Evolutionary conservation across 2,888 invertebrate genomes (phyloP), one percentile per base, ranked within the genome.

Genomic region (Alloscopus bannaensis): DNA sequence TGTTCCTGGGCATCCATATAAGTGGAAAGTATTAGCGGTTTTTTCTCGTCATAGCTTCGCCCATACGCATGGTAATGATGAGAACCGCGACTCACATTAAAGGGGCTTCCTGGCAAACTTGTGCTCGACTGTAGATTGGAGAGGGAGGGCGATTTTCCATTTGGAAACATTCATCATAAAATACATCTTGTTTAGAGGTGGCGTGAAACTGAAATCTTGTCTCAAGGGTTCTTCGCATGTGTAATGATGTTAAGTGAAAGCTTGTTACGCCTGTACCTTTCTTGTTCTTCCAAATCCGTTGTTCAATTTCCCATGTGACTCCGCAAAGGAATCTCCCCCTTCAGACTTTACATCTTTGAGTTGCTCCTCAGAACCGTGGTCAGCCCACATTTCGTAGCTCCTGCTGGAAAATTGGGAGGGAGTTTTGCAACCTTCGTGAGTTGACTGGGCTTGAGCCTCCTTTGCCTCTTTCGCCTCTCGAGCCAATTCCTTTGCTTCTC

Each of bases 91-190:
- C 97, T 93, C 87, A 94, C 91, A 36, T 77, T 95, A 93, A 97
- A 97, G 87, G 98, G 98, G 87, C 98, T 98, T 87, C 97, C 97
- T 87, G 98, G 98, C 88, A 98, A 93, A 90, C 97, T 98, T 89
- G 97, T 92, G 90, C 97, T 98, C 88, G 96, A 95, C 97, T 98
- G 93, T 6, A 22, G 22, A 45, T 16, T n/a, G n/a, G n/a, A n/a
- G n/a, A n/a, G n/a, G n/a, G n/a, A n/a, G n/a, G n/a, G n/a, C n/a
- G n/a, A n/a, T n/a, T n/a, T n/a, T n/a, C n/a, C n/a, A n/a, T n/a
- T n/a, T n/a, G n/a, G n/a, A n/a, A n/a, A n/a, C n/a, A n/a, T n/a
- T n/a, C n/a, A n/a, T n/a, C n/a, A n/a, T n/a, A n/a, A n/a, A n/a
- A n/a, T n/a, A n/a, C n/a, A n/a, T n/a, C n/a, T n/a, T n/a, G n/a